A percentile compares a stretch with the other conserved stretches of the same genome.
Evolutionary conservation across 2,888 invertebrate species (phyloP).

Genomic region (Brassicogethes aeneus): DNA sequence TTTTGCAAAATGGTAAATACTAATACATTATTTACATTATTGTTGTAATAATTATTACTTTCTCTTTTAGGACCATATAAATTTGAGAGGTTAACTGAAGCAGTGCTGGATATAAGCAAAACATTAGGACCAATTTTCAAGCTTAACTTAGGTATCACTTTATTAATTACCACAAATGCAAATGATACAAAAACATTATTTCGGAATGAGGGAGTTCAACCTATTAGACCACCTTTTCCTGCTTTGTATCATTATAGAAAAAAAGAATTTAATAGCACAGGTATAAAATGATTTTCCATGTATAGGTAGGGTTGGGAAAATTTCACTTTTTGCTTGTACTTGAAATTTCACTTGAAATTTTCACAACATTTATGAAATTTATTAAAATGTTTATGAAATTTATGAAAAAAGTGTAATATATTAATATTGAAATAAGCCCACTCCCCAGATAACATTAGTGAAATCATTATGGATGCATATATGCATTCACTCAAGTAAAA

Average conservation of each 20-base stretch:
- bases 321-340: too few relatives aligned
- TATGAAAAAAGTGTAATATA: too few relatives aligned
- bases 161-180: conserved; percentile 43
- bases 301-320: too few relatives aligned
- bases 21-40: conserved; percentile 2
- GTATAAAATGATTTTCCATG: not conserved
- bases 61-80: conserved; percentile 33
- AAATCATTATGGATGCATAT: too few relatives aligned
- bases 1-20: conserved; percentile 33
- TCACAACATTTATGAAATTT: too few relatives aligned
- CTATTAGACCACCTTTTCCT: conserved; percentile 45
- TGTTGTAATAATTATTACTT: conserved; percentile 6
- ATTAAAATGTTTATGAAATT: too few relatives aligned
- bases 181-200: conserved; percentile 43
- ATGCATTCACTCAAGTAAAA: too few relatives aligned
- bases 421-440: too few relatives aligned
- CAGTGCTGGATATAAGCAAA: conserved; percentile 37
- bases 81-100: conserved; percentile 38
- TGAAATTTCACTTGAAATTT: too few relatives aligned
- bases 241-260: conserved; percentile 44
- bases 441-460: too few relatives aligned
- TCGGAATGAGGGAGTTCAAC: conserved; percentile 44
- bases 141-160: conserved; percentile 37
- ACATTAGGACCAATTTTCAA: conserved; percentile 44
- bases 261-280: conserved; percentile 37